These are phyloP conservation scores for Drosophila sproati DNA, from an alignment of 1,140 invertebrate genomes.

Conservation along the genomic window DNA sequence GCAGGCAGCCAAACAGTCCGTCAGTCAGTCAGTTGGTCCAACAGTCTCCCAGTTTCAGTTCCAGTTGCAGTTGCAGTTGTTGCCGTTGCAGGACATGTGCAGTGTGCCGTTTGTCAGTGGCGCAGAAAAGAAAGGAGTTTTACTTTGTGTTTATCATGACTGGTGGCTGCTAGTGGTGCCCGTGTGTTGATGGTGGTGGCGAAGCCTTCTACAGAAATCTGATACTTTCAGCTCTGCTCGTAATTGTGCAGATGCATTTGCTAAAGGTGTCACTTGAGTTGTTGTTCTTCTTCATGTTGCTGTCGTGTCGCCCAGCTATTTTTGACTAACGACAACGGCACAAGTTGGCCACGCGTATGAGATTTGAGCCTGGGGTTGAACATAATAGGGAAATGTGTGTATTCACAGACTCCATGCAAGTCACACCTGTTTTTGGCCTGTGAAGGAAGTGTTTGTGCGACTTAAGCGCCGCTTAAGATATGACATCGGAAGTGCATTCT, in stretches of 20 bases:
- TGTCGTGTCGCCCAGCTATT: slow-evolving; percentile 59
- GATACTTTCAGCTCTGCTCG: slow-evolving; percentile 67
- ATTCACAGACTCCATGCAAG: neutral
- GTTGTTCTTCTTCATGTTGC: slow-evolving; percentile 33
- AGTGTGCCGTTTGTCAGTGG: slow-evolving; percentile 81
- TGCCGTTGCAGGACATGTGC: slow-evolving; percentile 70
- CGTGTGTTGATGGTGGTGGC: slow-evolving; percentile 18
- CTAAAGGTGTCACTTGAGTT: slow-evolving; percentile 78
- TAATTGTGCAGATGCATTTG: slow-evolving; percentile 81
- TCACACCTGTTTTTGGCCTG: slow-evolving; percentile 34
- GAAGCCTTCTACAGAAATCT: slow-evolving; percentile 71
- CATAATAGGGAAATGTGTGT: neutral
- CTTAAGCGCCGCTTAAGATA: neutral
- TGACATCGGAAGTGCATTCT: slow-evolving; percentile 5
- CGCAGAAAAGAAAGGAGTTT: slow-evolving; percentile 82
- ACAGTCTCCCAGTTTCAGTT: slow-evolving; percentile 28
- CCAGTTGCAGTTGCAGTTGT: slow-evolving; percentile 23
- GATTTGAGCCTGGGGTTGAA: slow-evolving; percentile 48
- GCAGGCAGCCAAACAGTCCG: slow-evolving; percentile 43
- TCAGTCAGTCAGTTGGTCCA: slow-evolving; percentile 17
- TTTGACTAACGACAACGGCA: slow-evolving; percentile 68
- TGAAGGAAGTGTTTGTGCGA: slow-evolving; percentile 14
- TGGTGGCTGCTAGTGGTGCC: slow-evolving; percentile 43
- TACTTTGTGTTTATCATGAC: slow-evolving; percentile 54
- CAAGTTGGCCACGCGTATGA: slow-evolving; percentile 73